These are phyloP conservation scores for Dendrocincla tyrannina DNA, from an alignment of 2,797 vertebrate genomes.

Conservation along the genomic window DNA sequence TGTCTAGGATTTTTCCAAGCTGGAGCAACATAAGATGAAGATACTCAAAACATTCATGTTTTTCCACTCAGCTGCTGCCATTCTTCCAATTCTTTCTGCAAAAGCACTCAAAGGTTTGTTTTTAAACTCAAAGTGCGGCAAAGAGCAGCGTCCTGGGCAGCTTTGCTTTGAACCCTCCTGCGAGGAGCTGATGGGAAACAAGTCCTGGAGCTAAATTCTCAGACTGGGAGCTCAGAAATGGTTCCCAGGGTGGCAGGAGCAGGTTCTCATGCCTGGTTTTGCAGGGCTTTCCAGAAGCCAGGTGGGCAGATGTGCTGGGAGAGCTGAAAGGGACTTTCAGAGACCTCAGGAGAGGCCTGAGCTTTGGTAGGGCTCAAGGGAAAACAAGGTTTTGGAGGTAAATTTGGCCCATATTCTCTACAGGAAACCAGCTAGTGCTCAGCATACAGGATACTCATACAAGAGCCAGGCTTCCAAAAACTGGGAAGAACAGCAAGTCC, in stretches of 20 bases:
- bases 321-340: background rate
- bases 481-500: background rate
- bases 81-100: conserved; percentile 33
- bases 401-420: background rate
- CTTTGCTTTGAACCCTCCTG: background rate
- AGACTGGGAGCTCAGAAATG: background rate
- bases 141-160: background rate
- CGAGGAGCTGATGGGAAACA: background rate
- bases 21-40: background rate
- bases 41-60: conserved; percentile 5
- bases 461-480: background rate
- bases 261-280: background rate
- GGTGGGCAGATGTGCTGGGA: background rate
- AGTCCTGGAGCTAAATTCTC: background rate
- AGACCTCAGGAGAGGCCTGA: background rate
- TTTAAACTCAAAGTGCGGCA: background rate
- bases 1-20: background rate
- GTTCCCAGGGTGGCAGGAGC: background rate
- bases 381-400: background rate
- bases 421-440: background rate
- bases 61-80: conserved; percentile 24
- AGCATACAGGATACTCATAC: accelerated
- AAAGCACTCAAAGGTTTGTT: conserved; percentile 8
- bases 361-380: background rate
- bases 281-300: background rate